A percentile compares a stretch with the other conserved stretches of the same genome.
Conservation (phyloP, 2,888 invertebrate species). For the Ectropis crepuscularia region DNA sequence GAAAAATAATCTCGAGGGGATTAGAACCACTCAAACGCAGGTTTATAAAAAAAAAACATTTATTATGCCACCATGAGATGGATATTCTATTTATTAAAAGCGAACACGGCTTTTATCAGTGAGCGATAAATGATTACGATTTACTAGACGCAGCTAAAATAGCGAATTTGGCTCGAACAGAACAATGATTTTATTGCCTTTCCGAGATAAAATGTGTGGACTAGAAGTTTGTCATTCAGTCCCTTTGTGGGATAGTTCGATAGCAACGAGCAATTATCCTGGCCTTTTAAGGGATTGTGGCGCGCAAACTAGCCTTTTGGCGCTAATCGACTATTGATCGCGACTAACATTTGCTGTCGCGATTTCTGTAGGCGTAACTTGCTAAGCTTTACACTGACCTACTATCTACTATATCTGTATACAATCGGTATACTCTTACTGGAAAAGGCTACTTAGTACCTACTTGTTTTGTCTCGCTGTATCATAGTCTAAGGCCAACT, state of each 20-base stretch:
- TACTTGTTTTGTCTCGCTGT: background rate
- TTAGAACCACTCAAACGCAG: too few species aligned
- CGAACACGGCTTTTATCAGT: too few species aligned
- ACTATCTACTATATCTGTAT: background rate
- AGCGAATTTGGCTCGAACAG: constrained; percentile 24
- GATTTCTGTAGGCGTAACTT: constrained; percentile 24
- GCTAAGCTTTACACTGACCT: background rate
- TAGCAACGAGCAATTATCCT: constrained; percentile 38
- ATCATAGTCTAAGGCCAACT: too few species aligned
- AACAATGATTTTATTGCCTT: constrained; percentile 34
- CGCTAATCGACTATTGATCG: constrained; percentile 33
- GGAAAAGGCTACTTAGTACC: background rate
- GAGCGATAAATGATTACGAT: too few species aligned
- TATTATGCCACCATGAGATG: too few species aligned
- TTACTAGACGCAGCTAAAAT: background rate
- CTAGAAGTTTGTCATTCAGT: constrained; percentile 39
- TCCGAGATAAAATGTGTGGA: constrained; percentile 37
- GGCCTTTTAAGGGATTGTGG: constrained; percentile 36
- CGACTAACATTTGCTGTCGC: constrained; percentile 31
- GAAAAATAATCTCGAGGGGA: too few species aligned
- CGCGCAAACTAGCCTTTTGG: constrained; percentile 36
- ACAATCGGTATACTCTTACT: background rate
- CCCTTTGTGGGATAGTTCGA: constrained; percentile 38
- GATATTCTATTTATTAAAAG: too few species aligned
- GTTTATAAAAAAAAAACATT: too few species aligned